These are phyloP conservation scores for Tricholaema leucomelas DNA, from an alignment of 2,113 vertebrate species.

Conservation along the genomic window DNA sequence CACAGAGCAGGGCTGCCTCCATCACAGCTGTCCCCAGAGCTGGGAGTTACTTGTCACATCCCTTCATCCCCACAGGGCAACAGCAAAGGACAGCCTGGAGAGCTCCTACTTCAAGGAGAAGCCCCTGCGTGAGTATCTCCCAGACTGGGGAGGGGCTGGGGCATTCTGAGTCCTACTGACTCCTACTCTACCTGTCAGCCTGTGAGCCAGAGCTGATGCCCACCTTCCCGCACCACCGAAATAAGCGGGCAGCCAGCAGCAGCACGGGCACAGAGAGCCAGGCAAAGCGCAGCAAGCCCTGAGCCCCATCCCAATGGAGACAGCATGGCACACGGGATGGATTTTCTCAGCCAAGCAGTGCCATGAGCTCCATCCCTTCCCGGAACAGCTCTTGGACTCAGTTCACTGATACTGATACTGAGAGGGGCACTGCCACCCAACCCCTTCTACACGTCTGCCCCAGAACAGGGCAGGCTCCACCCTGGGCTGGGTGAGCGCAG, in stretches of 20 bases:
- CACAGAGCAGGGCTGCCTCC: neutral
- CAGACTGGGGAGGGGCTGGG: fast-evolving
- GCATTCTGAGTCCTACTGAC: neutral
- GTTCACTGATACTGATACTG: fast-evolving
- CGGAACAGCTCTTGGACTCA: fast-evolving
- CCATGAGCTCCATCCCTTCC: neutral
- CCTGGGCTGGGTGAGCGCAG: fast-evolving
- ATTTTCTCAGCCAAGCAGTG: neutral
- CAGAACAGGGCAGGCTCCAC: neutral
- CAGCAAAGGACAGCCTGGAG: constrained; percentile 88
- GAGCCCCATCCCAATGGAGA: neutral
- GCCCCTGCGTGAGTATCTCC: constrained; percentile 87
- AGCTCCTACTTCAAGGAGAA: constrained; percentile 99
- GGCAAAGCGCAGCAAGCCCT: constrained; percentile 84
- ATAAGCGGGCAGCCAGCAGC: constrained; percentile 76
- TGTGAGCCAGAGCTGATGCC: constrained; percentile 97
- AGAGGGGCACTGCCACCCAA: neutral
- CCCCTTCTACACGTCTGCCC: fast-evolving
- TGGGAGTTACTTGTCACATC: neutral
- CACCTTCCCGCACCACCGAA: constrained; percentile 96
- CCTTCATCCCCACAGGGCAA: constrained; percentile 74
- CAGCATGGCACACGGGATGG: fast-evolving
- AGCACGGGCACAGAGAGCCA: constrained; percentile 54
- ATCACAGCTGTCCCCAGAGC: no score
- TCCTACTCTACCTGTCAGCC: constrained; percentile 64